Percentiles rank a stretch among this genome's conserved stretches.
Conservation (phyloP, 2,888 invertebrate genomes). For the Lochmaea crataegi region DNA sequence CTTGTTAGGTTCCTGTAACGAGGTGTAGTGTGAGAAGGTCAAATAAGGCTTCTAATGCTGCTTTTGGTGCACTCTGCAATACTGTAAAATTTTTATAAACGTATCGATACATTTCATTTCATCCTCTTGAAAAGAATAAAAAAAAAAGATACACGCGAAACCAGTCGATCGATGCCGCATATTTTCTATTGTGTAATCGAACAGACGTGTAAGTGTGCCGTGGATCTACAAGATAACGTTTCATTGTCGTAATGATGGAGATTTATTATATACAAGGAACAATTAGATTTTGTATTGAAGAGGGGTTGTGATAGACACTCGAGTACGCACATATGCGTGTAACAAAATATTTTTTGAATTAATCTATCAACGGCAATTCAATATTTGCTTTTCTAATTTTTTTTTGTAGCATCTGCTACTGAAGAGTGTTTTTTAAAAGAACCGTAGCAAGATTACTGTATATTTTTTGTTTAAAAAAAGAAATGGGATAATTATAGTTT, state of each 20-base stretch:
- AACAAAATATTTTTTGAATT: slow-evolving; percentile 32
- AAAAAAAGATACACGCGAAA: neutral
- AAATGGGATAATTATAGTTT: neutral
- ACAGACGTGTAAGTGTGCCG: slow-evolving; percentile 45
- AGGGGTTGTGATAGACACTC: slow-evolving; percentile 38
- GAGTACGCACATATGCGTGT: slow-evolving; percentile 39
- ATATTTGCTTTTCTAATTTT: neutral
- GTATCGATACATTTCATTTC: neutral
- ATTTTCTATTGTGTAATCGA: slow-evolving; percentile 30
- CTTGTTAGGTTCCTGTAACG: too few species aligned
- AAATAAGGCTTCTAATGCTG: too few species aligned
- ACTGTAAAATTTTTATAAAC: too few species aligned
- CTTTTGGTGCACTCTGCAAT: too few species aligned
- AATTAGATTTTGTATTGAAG: slow-evolving; percentile 37
- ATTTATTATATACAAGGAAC: slow-evolving; percentile 42
- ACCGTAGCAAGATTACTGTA: neutral
- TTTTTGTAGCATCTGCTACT: slow-evolving; percentile 5
- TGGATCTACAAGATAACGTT: slow-evolving; percentile 48
- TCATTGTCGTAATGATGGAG: slow-evolving; percentile 45
- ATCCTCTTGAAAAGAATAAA: neutral
- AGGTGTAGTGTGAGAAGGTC: too few species aligned
- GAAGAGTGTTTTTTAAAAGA: neutral
- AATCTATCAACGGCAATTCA: slow-evolving; percentile 19
- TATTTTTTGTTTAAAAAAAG: neutral
- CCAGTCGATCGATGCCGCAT: neutral